Evolutionary conservation across 53 echinoderm and acorn worm genomes (phyloP).

Genomic region (Patiria pectinifera): DNA sequence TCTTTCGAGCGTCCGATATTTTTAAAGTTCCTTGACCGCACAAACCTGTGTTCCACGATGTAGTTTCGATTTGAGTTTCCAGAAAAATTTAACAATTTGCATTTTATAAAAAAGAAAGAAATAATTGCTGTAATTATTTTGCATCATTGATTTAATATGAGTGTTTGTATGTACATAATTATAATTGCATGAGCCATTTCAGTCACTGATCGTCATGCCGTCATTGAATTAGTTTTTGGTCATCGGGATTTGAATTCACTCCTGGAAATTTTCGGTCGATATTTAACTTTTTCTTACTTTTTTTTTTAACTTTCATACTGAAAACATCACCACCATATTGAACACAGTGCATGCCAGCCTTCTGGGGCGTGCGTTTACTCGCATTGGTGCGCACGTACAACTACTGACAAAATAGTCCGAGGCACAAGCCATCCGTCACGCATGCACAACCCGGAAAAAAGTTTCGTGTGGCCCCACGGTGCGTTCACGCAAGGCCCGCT

Average conservation of each 20-base stretch:
- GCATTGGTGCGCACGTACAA: constrained; percentile 37
- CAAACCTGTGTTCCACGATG: too few species aligned
- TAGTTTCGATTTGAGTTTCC: too few species aligned
- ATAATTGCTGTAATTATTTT: too few species aligned
- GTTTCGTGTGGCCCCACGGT: constrained; percentile 36
- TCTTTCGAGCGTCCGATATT: background rate
- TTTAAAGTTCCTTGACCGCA: background rate
- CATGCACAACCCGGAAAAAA: constrained; percentile 14
- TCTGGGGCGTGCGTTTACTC: constrained; percentile 31
- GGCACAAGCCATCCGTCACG: constrained; percentile 35
- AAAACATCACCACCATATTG: background rate
- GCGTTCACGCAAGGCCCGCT: constrained; percentile 39
- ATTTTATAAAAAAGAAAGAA: too few species aligned
- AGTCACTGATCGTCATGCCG: too few species aligned
- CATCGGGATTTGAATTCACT: too few species aligned
- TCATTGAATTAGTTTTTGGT: too few species aligned
- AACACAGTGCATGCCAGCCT: background rate
- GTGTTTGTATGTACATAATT: too few species aligned
- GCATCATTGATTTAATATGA: too few species aligned
- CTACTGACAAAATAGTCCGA: constrained; percentile 17
- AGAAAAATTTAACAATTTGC: too few species aligned
- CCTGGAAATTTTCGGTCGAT: background rate
- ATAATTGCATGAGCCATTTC: too few species aligned
- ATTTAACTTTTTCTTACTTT: background rate
- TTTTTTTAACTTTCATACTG: background rate